A percentile compares a stretch with the other conserved stretches of the same genome.
phyloP scores from a whole-genome alignment of 1,140 invertebrate genomes.

The Gryon sp. region DNA sequence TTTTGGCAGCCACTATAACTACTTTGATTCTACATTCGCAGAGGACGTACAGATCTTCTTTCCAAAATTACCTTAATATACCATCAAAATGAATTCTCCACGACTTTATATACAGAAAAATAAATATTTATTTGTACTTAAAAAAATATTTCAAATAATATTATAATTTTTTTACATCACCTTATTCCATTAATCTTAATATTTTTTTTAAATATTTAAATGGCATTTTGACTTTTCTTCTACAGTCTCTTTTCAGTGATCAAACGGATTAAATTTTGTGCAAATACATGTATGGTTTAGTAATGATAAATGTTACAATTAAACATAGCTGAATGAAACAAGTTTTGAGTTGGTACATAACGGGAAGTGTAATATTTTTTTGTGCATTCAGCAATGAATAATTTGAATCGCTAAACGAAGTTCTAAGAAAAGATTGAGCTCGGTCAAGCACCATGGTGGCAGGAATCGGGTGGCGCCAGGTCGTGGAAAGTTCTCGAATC shows the following conservation, averaged over 20 bases:
- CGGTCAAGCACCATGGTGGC: conserved; percentile 54
- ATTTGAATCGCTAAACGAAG: conserved; percentile 31
- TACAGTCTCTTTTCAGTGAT: no score
- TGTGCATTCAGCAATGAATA: conserved; percentile 29
- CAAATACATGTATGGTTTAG: no score
- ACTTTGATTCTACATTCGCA: conserved; percentile 15
- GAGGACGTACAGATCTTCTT: conserved; percentile 44
- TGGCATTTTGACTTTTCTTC: no score
- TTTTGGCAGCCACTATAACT: conserved; percentile 46
- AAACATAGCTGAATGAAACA: no score
- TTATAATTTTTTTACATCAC: no score
- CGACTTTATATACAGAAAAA: no score
- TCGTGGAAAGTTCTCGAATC: conserved; percentile 62
- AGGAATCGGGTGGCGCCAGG: conserved; percentile 57
- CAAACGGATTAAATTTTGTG: no score
- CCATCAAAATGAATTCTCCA: conserved; percentile 17
- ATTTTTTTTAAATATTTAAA: no score
- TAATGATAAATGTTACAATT: no score
- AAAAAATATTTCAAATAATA: no score
- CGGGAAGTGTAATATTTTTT: neutral
- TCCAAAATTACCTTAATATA: conserved; percentile 35
- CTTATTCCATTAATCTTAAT: no score
- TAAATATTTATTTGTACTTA: no score
- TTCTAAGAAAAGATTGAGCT: conserved; percentile 58
- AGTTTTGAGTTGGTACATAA: neutral